Evolutionary conservation across 2,888 invertebrate genomes (phyloP).

Genomic region (Apomyelois bistriatella): DNA sequence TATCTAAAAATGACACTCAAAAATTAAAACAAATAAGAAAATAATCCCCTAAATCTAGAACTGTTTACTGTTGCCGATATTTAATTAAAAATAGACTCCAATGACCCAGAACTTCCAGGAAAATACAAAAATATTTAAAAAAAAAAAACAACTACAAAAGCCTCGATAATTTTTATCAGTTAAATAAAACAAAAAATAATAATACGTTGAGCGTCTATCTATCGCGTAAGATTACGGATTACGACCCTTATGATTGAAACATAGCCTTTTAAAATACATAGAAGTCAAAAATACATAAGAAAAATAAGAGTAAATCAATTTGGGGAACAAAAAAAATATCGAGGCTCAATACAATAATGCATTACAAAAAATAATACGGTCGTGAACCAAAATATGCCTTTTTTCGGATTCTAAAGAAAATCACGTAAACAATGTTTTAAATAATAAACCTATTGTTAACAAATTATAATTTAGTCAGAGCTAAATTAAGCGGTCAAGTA

Average conservation of each 20-base stretch:
- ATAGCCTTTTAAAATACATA: no score
- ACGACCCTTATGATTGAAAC: no score
- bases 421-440: no score
- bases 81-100: not conserved
- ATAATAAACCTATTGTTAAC: no score
- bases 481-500: no score
- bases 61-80: not conserved
- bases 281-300: no score
- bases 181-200: not conserved
- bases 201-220: no score
- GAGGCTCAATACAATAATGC: not conserved
- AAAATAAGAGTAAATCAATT: no score
- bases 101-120: not conserved
- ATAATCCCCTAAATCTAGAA: no score
- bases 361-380: not conserved
- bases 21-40: not conserved
- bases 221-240: no score
- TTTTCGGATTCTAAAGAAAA: not conserved
- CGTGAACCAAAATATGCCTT: not conserved
- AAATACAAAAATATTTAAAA: not conserved
- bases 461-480: no score
- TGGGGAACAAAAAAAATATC: not conserved
- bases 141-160: not conserved
- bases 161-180: constrained; percentile 1
- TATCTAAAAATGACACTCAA: constrained; percentile 12